A percentile compares a stretch with the other conserved stretches of the same genome.
Conservation (phyloP, 1,140 invertebrate species). For the Bradynema listronoti region DNA sequence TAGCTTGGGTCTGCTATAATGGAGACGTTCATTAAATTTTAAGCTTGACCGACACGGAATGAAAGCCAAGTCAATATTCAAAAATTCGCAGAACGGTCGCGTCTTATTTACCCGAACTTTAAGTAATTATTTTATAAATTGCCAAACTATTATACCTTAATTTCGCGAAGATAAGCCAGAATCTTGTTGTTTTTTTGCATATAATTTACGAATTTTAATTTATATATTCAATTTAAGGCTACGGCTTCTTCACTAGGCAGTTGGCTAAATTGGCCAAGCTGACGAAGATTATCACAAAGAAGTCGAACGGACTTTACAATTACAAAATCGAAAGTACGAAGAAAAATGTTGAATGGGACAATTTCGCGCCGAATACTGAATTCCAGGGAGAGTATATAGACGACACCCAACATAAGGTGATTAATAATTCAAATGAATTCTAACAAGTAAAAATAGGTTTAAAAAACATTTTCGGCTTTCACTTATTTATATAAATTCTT, state of each 20-base stretch:
- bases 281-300: constrained; percentile 35
- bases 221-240: constrained; percentile 17
- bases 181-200: constrained; percentile 1
- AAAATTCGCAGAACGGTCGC: too few species aligned
- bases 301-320: constrained; percentile 17
- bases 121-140: too few species aligned
- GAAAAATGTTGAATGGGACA: constrained; percentile 33
- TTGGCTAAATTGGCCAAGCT: constrained; percentile 25
- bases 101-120: too few species aligned
- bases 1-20: too few species aligned
- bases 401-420: constrained; percentile 30
- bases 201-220: not conserved
- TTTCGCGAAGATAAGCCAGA: too few species aligned
- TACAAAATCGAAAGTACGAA: constrained; percentile 37
- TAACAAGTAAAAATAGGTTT: too few species aligned
- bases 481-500: not conserved
- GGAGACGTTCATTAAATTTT: too few species aligned
- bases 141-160: too few species aligned
- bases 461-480: too few species aligned
- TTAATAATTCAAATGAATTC: not conserved
- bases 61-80: too few species aligned
- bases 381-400: constrained; percentile 36
- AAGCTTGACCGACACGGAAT: too few species aligned
- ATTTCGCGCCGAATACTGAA: constrained; percentile 30
- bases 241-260: constrained; percentile 44